phyloP scores from a whole-genome alignment of 64 coral and sea anemone genomes.

The Stylophora pistillata region DNA sequence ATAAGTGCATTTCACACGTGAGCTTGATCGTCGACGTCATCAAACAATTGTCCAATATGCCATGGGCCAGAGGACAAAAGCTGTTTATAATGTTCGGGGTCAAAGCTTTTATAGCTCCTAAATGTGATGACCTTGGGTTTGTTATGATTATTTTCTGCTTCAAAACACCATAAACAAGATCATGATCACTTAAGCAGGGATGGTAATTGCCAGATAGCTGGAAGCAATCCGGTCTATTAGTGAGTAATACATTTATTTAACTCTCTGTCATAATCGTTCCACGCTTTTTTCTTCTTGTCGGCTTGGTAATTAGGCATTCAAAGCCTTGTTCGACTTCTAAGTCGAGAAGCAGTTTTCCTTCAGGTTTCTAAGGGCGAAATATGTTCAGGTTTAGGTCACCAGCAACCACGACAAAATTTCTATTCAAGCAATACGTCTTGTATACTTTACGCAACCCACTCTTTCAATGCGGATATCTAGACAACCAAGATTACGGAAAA shows the following conservation, averaged over 20 bases:
- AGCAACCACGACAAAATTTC: neutral
- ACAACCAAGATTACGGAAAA: too few relatives aligned
- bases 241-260: constrained; percentile 22
- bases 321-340: constrained; percentile 31
- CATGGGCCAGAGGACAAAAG: neutral
- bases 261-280: neutral
- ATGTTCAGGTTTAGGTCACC: too few relatives aligned
- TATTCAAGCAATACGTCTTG: too few relatives aligned
- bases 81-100: neutral
- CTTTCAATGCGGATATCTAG: too few relatives aligned
- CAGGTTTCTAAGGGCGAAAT: constrained; percentile 16
- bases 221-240: constrained; percentile 26
- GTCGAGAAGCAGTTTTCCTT: constrained; percentile 30
- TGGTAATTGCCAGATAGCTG: neutral
- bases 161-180: constrained; percentile 8
- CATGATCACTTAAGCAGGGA: constrained; percentile 40
- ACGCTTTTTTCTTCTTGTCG: constrained; percentile 22
- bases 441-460: too few relatives aligned
- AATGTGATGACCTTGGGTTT: constrained; percentile 22
- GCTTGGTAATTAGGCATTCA: constrained; percentile 21
- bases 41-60: constrained; percentile 18
- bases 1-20: neutral
- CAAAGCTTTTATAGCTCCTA: constrained; percentile 50
- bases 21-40: constrained; percentile 35
- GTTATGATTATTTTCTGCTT: neutral